A percentile compares a stretch with the other conserved stretches of the same genome.
These are phyloP conservation scores for Aelia acuminata DNA, from an alignment of 2,888 invertebrate species.

Conservation along the genomic window DNA sequence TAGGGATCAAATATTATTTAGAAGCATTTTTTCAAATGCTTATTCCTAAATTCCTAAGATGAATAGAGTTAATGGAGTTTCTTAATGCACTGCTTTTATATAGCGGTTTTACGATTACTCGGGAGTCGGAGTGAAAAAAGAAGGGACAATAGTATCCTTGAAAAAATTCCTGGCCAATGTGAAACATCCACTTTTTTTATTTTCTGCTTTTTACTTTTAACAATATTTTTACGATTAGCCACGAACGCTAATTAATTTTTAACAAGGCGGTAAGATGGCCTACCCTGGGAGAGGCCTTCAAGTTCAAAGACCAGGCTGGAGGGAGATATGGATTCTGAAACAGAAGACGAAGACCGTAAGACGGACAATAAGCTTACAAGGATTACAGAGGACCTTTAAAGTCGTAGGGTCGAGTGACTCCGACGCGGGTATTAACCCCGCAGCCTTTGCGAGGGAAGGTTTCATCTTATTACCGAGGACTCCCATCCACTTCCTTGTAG, in stretches of 20 bases:
- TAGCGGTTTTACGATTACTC: no score
- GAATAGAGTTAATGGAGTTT: no score
- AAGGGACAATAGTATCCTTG: no score
- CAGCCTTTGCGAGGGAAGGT: no score
- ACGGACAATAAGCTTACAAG: slow-evolving; percentile 15
- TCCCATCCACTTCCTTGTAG: neutral
- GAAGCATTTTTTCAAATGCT: no score
- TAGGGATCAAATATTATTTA: no score
- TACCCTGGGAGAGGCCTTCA: neutral
- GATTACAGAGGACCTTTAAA: slow-evolving; percentile 11
- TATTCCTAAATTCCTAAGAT: no score
- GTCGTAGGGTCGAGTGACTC: neutral
- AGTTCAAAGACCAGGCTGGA: neutral
- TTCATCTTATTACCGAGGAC: neutral
- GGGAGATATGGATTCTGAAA: neutral
- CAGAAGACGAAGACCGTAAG: neutral
- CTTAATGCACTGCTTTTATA: no score
- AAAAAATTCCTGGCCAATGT: no score
- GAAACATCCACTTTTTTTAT: no score
- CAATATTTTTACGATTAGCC: neutral
- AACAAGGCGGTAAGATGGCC: neutral
- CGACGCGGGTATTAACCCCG: slow-evolving; percentile 1
- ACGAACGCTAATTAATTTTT: neutral
- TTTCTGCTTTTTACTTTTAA: no score
- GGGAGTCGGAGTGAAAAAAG: no score